A percentile compares a stretch with the other conserved stretches of the same genome.
Conservation (phyloP, 2,797 vertebrate genomes). For the Pyrrhura leucotis region DNA sequence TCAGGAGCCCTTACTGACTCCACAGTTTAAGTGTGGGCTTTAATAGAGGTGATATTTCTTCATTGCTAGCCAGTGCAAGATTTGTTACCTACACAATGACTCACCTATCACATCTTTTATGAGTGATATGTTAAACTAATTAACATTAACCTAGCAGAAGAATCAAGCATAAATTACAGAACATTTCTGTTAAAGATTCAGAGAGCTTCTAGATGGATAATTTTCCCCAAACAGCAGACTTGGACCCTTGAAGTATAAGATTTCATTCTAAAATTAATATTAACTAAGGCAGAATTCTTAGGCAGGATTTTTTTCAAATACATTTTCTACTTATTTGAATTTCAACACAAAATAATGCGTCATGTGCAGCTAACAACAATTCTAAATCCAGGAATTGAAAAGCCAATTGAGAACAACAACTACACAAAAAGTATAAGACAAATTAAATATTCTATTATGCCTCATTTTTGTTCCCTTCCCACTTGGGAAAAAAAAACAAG, state of each 20-base stretch:
- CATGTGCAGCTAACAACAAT: neutral
- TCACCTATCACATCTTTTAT: constrained; percentile 55
- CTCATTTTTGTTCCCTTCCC: neutral
- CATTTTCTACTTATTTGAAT: neutral
- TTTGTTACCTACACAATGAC: constrained; percentile 56
- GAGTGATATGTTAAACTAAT: constrained; percentile 58
- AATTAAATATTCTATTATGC: neutral
- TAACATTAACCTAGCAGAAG: constrained; percentile 52
- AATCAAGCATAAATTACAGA: constrained; percentile 40
- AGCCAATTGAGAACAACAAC: neutral
- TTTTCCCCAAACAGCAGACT: neutral
- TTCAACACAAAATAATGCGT: neutral
- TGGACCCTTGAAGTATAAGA: neutral
- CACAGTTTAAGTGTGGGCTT: neutral
- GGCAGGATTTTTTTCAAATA: neutral
- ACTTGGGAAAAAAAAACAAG: neutral
- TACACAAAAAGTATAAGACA: neutral
- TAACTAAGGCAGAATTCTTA: neutral
- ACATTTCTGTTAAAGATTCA: neutral
- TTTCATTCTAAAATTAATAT: neutral
- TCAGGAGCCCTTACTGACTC: constrained; percentile 6
- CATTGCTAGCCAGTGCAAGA: constrained; percentile 35
- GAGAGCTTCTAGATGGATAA: neutral
- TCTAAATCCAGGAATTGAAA: neutral
- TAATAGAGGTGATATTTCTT: constrained; percentile 61